Evolutionary conservation across 23 tunicate genomes (phyloP).

Genomic region (Ascidia mentula): DNA sequence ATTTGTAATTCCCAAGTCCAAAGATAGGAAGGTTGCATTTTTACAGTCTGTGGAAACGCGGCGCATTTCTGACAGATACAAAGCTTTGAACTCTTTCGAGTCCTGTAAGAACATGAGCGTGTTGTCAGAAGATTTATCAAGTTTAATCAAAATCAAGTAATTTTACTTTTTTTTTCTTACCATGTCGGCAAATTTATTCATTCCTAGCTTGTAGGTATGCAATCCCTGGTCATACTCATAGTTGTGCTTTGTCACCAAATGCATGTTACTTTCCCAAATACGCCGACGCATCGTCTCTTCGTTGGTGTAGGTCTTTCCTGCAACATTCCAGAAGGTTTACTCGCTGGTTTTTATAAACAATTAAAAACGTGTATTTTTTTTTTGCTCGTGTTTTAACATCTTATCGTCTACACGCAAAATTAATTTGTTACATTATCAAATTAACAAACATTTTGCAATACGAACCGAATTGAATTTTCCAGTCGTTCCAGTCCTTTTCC

Average conservation of each 20-base stretch:
- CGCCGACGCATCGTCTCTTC: slow-evolving; percentile 49
- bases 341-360: too few relatives aligned
- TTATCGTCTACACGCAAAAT: too few relatives aligned
- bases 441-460: too few relatives aligned
- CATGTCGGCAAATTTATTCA: slow-evolving; percentile 82
- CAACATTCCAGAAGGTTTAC: too few relatives aligned
- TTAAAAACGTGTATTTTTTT: too few relatives aligned
- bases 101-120: slow-evolving; percentile 18
- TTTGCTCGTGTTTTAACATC: too few relatives aligned
- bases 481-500: slow-evolving; percentile 47
- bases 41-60: background rate
- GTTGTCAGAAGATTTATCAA: background rate
- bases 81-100: slow-evolving; percentile 30
- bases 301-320: slow-evolving; percentile 59
- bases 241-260: slow-evolving; percentile 56
- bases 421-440: too few relatives aligned
- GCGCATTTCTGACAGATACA: slow-evolving; percentile 23
- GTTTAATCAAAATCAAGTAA: background rate
- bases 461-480: slow-evolving; percentile 64
- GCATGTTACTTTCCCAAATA: slow-evolving; percentile 63
- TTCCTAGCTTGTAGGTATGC: slow-evolving; percentile 61
- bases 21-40: background rate
- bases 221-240: slow-evolving; percentile 60
- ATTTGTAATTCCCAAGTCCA: background rate
- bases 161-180: slow-evolving; percentile 19